Conservation (phyloP, 2,888 invertebrate species). For the Chydorus sphaericus region DNA sequence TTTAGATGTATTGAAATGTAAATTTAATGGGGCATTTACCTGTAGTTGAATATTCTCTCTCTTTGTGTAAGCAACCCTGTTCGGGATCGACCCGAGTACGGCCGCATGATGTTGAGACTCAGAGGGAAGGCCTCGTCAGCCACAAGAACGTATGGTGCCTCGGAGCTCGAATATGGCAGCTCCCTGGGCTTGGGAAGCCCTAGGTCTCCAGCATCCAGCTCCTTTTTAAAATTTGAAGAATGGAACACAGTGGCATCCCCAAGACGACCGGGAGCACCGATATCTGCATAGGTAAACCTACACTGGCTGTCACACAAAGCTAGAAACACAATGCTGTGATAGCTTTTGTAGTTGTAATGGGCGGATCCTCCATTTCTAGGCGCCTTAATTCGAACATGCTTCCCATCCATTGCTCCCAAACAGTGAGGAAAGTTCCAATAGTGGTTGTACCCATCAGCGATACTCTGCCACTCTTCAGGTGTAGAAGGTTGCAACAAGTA, state of each 20-base stretch:
- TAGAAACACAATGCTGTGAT: conserved; percentile 24
- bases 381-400: conserved; percentile 23
- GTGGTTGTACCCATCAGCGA: conserved; percentile 21
- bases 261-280: conserved; percentile 23
- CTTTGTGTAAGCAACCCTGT: background rate
- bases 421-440: conserved; percentile 24
- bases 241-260: conserved; percentile 25
- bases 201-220: background rate
- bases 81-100: conserved; percentile 2
- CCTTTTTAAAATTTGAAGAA: conserved; percentile 18
- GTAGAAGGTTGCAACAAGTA: background rate
- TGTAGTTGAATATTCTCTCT: conserved; percentile 13
- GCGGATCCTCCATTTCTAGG: conserved; percentile 21
- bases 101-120: background rate
- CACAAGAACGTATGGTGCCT: background rate
- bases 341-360: conserved; percentile 24
- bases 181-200: background rate
- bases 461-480: conserved; percentile 20
- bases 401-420: conserved; percentile 22
- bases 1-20: too few relatives aligned
- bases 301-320: conserved; percentile 24
- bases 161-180: background rate
- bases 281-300: conserved; percentile 23
- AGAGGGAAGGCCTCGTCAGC: background rate
- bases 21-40: too few relatives aligned